phyloP scores from a whole-genome alignment of 1,140 invertebrate species.

The Littorina saxatilis region DNA sequence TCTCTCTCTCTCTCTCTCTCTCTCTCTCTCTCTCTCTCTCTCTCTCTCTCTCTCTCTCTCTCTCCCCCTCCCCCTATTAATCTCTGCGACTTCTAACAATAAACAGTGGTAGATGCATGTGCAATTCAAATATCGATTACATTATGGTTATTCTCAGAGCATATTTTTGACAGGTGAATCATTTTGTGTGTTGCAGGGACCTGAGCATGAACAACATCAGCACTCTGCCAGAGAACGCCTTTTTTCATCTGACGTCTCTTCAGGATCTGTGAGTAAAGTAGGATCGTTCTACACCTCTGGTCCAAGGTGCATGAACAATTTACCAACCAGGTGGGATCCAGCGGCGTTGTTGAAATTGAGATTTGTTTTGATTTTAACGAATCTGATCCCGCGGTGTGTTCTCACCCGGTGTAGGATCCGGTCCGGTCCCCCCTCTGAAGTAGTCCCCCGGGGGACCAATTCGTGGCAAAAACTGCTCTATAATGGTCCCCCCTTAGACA shows the following conservation, averaged over 20 bases:
- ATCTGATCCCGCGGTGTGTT: background rate
- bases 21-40: background rate
- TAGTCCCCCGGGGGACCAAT: no score
- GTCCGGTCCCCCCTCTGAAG: no score
- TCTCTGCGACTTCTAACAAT: background rate
- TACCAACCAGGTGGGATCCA: no score
- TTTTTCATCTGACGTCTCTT: conserved; percentile 46
- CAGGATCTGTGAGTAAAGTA: conserved; percentile 64
- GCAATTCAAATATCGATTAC: background rate
- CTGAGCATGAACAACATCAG: conserved; percentile 64
- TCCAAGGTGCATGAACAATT: no score
- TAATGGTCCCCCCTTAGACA: no score
- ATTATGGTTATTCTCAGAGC: background rate
- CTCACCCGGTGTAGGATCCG: background rate
- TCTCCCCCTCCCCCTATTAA: background rate
- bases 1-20: background rate
- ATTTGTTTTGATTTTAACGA: no score
- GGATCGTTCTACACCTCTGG: no score
- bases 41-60: conserved; percentile 7
- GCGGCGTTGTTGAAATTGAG: no score
- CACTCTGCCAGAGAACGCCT: conserved; percentile 51
- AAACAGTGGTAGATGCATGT: background rate
- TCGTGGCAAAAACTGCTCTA: no score
- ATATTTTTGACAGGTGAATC: background rate
- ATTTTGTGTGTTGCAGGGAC: conserved; percentile 56